Evolutionary conservation across 2,888 invertebrate genomes (phyloP), one percentile per base, ranked within the genome.

Genomic region (Itoplectis maculator): DNA sequence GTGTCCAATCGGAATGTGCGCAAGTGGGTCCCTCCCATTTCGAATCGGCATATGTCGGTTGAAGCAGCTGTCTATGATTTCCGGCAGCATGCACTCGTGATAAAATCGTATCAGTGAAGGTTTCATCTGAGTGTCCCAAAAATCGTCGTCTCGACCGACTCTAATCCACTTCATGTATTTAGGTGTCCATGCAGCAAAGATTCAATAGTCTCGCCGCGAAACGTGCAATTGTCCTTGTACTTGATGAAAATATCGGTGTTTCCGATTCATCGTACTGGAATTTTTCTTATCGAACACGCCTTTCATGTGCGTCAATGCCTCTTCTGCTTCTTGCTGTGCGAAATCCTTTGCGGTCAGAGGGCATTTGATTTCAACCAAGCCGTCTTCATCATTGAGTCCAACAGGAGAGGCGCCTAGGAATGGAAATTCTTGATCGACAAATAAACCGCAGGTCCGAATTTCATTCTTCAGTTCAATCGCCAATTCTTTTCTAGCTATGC

Each of bases 161-260:
- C 9, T 75, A 8, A 82, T 66, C 11, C 37, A 13, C 29, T 83
- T 80, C 4, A 83, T 66, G 13, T 72, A 82, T 9, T 35, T 35
- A 11, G 82, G 66, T 5, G 86, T 85, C 73, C 81, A 87, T 13
- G 85, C 6, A 2, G 74, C 77, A 54, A 87, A 85, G 51, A 77
- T 45, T 20, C 87, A 85, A 35, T 83, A 85, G 0, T 51, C 5
- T 45, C 83, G 47, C 9, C 59, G 29, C 7, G 83, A 86, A 8
- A 86, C 77, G 69, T 87, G 84, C 7, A 87, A 56, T 65, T 87
- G 84, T 0, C 86, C 86, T 82, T 87, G 85, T 1, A 86, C 82
- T 84, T 86, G 86, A 72, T 85, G 84, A 74, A 81, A 87, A 69
- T 85, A 85, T 2, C 11, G 35, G 23, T 86, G 85, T 0, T 4